Conservation (phyloP, 2,797 vertebrate species). For the Ctenopoma multispine region DNA sequence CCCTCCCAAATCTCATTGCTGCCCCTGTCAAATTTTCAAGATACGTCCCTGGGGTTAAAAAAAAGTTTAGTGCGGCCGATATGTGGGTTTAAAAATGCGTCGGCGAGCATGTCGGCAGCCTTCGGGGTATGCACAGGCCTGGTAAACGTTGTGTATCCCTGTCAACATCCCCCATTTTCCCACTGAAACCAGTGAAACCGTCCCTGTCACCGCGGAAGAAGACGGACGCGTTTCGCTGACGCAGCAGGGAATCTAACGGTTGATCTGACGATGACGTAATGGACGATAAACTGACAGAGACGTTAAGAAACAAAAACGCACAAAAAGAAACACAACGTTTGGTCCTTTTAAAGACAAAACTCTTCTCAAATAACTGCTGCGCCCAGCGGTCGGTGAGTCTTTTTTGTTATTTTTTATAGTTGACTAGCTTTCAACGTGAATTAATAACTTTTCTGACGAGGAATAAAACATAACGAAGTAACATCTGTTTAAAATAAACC, state of each 20-base stretch:
- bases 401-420: background rate
- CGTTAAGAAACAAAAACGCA: slow-evolving; percentile 9
- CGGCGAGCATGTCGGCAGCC: slow-evolving; percentile 22
- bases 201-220: background rate
- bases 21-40: no score
- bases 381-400: slow-evolving; percentile 12
- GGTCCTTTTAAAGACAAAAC: background rate
- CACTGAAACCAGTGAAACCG: background rate
- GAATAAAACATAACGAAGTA: slow-evolving; percentile 1
- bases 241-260: slow-evolving; percentile 67
- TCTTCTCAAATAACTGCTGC: slow-evolving; percentile 11
- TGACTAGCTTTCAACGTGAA: background rate
- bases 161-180: background rate
- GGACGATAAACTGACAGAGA: slow-evolving; percentile 33
- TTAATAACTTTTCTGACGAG: slow-evolving; percentile 5
- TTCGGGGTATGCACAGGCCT: slow-evolving; percentile 5
- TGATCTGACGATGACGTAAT: slow-evolving; percentile 71
- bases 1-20: no score
- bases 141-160: background rate
- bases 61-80: background rate
- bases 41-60: background rate
- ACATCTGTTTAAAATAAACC: background rate
- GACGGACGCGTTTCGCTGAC: slow-evolving; percentile 53
- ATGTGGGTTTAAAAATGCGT: background rate
- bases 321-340: rapidly evolving